Evolutionary conservation across 2,797 vertebrate genomes (phyloP).

Genomic region (Anomalospiza imberbis): DNA sequence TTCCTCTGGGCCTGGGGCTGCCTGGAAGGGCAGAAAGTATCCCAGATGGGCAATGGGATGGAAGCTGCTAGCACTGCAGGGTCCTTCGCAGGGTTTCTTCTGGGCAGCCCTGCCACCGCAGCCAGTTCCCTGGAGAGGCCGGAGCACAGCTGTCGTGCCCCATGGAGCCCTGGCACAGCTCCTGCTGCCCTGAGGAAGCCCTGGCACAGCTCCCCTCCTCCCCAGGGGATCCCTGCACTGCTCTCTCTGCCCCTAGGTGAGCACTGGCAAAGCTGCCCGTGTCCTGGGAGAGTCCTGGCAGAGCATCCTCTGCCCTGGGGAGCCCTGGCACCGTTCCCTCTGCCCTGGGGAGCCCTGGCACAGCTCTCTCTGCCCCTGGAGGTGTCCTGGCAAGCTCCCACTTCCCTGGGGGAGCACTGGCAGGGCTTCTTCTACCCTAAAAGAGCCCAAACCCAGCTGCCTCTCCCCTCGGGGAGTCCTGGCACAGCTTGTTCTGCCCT

Average conservation of each 20-base stretch:
- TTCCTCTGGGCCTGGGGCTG: background rate
- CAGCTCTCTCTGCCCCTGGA: background rate
- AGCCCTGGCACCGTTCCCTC: background rate
- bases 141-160: background rate
- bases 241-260: background rate
- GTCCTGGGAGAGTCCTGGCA: background rate
- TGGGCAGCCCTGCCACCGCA: fast-evolving
- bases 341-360: background rate
- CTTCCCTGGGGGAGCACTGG: background rate
- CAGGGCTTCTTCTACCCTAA: background rate
- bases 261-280: background rate
- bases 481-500: background rate
- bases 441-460: background rate
- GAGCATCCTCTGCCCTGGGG: background rate
- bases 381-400: background rate
- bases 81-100: background rate
- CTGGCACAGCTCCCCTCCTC: background rate
- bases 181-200: background rate
- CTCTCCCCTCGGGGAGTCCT: background rate
- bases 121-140: background rate
- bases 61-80: background rate
- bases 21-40: background rate
- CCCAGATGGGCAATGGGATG: background rate
- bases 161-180: background rate
- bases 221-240: background rate